Base-by-base conservation (phyloP, 2,797 vertebrate species). In the Gambelia wislizenii region DNA sequence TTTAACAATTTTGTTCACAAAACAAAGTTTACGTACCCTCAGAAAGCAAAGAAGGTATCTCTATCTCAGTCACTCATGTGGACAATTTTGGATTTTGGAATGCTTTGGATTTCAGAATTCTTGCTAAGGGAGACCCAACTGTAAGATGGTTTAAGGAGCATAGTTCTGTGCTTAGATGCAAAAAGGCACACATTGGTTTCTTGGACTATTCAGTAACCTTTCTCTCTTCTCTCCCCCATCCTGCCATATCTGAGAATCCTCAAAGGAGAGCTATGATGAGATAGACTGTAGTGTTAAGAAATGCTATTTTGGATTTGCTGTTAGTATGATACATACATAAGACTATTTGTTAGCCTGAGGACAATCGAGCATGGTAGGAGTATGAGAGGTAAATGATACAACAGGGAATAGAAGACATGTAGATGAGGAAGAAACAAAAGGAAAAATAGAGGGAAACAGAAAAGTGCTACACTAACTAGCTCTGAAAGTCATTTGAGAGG, bases 261-360 rank as follows among this genome's bases (percentile, higher is more conserved):
- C 6, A 92, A 20, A 13, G 86, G 83, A 80, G 64, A 3, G 56
- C 79, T 87, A 69, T 91, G 67, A 90, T 86, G 89, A 94, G 91
- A 89, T 36, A 64, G 80, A 30, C 70, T 78, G 61, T 83, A 84
- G 85, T 91, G 83, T 74, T 61, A 74, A 89, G 91, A 89, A 61
- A 77, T 88, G 70, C 78, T 93, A 89, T 39, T 86, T 89, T 89
- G 56, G 69, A 93, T 95, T 92, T 93, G 59, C 30, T 90, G 69
- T 94, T 91, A 90, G 92, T 86, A 86, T 88, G 49, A 88, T 79
- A 94, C 76, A 70, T 91, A 92, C 90, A 86, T 91, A 93, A 92
- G 86, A 61, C 86, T 92, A 87, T 94, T 95, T 87, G 91, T 94
- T 91, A 93, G 93, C 92, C 92, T 76, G 91, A 93, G 91, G 94